Evolutionary conservation across 2,113 vertebrate species (phyloP).

Genomic region (Erpornis zantholeuca): DNA sequence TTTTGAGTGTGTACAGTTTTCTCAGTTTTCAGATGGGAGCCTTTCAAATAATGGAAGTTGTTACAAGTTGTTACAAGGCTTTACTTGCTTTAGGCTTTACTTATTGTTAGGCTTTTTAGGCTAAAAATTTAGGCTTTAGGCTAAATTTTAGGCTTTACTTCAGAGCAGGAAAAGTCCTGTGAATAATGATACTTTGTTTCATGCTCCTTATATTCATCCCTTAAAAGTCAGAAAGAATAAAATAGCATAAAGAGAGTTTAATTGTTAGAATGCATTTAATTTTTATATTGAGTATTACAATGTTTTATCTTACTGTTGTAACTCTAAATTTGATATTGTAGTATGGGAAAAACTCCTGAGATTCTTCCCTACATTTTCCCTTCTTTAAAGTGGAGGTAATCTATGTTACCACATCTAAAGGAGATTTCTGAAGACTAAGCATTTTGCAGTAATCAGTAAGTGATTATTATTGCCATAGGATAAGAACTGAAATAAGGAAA

Average conservation of each 20-base stretch:
- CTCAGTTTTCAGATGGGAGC: not conserved
- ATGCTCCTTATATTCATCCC: not conserved
- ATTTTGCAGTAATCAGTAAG: not conserved
- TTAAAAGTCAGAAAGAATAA: not conserved
- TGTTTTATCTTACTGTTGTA: not conserved
- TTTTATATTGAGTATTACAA: not conserved
- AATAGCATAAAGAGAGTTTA: not conserved
- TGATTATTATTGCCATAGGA: not conserved
- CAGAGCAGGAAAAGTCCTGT: not conserved
- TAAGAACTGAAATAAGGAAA: not conserved
- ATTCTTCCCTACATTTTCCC: not conserved
- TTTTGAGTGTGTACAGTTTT: not conserved
- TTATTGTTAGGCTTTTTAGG: too few relatives aligned
- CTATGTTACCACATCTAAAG: not conserved
- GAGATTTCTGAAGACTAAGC: not conserved
- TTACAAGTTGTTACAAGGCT: too few relatives aligned
- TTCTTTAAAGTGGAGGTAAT: not conserved
- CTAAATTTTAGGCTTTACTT: not conserved
- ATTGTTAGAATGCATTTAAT: not conserved
- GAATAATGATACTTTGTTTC: not conserved
- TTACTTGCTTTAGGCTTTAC: too few relatives aligned
- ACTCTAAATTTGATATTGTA: not conserved
- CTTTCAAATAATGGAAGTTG: not conserved
- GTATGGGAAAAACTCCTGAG: not conserved
- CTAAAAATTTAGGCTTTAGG: too few relatives aligned